Percentiles rank a stretch among this genome's conserved stretches.
Conservation (phyloP, 2,113 vertebrate genomes). For the Anseranas semipalmata region DNA sequence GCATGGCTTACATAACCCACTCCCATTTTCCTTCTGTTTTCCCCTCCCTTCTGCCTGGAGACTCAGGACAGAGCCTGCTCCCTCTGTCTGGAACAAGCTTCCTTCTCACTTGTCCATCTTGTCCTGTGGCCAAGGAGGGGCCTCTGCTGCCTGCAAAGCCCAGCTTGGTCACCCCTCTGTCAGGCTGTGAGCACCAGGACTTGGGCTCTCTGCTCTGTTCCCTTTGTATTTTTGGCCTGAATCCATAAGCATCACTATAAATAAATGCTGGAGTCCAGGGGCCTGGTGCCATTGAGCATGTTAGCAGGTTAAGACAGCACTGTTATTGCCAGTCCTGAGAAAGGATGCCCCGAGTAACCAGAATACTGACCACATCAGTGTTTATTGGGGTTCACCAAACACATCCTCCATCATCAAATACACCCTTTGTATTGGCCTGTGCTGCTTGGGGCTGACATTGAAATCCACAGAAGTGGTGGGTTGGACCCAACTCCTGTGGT, state of each 20-base stretch:
- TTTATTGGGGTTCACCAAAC: not conserved
- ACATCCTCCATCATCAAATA: not conserved
- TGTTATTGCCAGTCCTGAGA: not conserved
- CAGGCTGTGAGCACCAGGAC: not conserved
- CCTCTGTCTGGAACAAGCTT: not conserved
- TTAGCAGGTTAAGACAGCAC: not conserved
- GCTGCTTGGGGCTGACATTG: not conserved
- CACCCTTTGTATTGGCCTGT: not conserved
- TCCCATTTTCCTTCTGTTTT: not conserved
- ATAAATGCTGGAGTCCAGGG: not conserved
- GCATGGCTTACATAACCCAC: not conserved
- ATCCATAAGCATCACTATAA: not conserved
- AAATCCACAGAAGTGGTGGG: not conserved
- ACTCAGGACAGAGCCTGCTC: not conserved
- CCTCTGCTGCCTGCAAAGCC: not conserved
- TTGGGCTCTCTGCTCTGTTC: not conserved
- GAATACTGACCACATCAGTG: not conserved
- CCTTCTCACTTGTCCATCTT: not conserved
- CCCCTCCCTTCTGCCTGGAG: not conserved
- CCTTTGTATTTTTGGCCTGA: not conserved
- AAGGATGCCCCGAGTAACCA: not conserved
- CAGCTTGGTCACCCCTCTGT: not conserved
- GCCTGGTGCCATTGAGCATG: not conserved
- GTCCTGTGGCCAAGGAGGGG: not conserved
- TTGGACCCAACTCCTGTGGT: not conserved